Evolutionary conservation across 2,888 invertebrate genomes (phyloP).

Genomic region (Synergus gifuensis): DNA sequence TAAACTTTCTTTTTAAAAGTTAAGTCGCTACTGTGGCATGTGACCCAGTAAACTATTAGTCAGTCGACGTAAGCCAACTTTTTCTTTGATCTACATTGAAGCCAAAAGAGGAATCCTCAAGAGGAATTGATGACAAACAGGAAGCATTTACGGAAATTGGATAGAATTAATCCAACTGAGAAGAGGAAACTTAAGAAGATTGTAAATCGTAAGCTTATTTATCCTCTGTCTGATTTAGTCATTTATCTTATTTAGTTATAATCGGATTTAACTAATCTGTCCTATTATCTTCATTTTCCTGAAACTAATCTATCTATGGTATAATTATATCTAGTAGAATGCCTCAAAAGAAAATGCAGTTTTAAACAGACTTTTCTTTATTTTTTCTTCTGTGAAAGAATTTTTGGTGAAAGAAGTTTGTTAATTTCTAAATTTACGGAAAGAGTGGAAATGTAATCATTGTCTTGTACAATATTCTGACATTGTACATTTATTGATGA

Average conservation of each 20-base stretch:
- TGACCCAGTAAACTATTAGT: constrained; percentile 16
- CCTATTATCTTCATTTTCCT: background rate
- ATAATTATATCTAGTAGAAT: too few relatives aligned
- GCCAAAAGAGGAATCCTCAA: background rate
- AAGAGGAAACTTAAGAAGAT: background rate
- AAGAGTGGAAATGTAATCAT: too few relatives aligned
- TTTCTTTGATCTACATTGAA: constrained; percentile 13
- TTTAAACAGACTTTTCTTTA: too few relatives aligned
- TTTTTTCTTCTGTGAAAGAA: too few relatives aligned
- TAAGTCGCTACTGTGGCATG: background rate
- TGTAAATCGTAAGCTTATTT: background rate
- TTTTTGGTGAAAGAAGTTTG: too few relatives aligned
- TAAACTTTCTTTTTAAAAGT: constrained; percentile 3
- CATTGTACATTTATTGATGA: too few relatives aligned
- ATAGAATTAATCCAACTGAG: background rate
- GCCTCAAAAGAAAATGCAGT: too few relatives aligned
- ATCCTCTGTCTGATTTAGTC: background rate
- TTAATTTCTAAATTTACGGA: too few relatives aligned
- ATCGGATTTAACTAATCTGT: background rate
- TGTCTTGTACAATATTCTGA: too few relatives aligned
- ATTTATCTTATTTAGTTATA: background rate
- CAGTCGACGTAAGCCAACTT: background rate
- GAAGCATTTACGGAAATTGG: constrained; percentile 10
- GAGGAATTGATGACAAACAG: background rate
- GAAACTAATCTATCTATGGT: background rate